Conservation (phyloP, 2,888 invertebrate species). For the Machimus atricapillus region DNA sequence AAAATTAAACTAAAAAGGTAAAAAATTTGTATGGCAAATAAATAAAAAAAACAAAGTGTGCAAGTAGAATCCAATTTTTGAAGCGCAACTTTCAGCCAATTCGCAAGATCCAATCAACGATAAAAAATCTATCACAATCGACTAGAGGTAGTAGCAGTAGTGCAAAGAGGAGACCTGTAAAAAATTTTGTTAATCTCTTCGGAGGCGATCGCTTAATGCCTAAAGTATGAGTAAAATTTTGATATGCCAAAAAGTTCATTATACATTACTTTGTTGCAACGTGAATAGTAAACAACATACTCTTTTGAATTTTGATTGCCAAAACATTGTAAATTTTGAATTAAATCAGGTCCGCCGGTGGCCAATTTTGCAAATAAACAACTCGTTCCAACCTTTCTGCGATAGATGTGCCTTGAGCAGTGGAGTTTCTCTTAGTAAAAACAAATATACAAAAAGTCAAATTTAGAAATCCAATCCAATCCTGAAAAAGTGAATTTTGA, state of each 20-base stretch:
- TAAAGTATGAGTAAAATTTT: slow-evolving; percentile 35
- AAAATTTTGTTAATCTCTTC: slow-evolving; percentile 57
- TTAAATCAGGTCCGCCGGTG: slow-evolving; percentile 27
- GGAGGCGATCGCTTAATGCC: background rate
- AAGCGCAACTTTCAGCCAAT: slow-evolving; percentile 38
- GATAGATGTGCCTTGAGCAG: background rate
- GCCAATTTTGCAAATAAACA: slow-evolving; percentile 5
- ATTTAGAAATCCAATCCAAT: background rate
- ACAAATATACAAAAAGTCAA: background rate
- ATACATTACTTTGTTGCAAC: background rate
- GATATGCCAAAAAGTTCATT: background rate
- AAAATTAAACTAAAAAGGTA: background rate
- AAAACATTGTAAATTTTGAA: slow-evolving; percentile 24
- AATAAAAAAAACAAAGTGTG: background rate
- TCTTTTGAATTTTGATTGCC: background rate
- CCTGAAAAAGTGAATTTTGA: slow-evolving; percentile 30
- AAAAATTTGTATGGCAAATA: background rate
- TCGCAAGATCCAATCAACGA: slow-evolving; percentile 34
- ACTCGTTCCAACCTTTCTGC: background rate
- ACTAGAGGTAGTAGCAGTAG: slow-evolving; percentile 61
- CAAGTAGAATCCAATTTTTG: slow-evolving; percentile 38
- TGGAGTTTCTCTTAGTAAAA: background rate
- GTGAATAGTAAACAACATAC: background rate
- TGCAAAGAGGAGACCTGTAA: slow-evolving; percentile 92
- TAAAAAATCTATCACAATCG: slow-evolving; percentile 16